A percentile compares a stretch with the other conserved stretches of the same genome.
These are phyloP conservation scores for Callocephalon fimbriatum DNA, from an alignment of 2,113 vertebrate genomes.

Conservation along the genomic window DNA sequence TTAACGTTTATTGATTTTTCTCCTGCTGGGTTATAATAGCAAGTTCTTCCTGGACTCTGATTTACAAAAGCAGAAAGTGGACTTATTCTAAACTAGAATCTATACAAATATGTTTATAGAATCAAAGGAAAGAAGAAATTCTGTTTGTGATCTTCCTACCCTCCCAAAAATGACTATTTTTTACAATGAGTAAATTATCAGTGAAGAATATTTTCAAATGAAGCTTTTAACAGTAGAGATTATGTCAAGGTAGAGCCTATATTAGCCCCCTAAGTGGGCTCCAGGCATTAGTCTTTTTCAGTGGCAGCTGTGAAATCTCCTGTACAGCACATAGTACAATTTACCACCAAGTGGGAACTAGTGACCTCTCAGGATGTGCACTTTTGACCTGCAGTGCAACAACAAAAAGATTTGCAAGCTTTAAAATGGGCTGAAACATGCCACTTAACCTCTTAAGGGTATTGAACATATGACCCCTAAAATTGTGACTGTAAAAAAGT, in stretches of 20 bases:
- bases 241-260: neutral
- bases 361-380: constrained; percentile 11
- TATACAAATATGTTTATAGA: neutral
- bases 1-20: constrained; percentile 44
- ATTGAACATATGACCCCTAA: neutral
- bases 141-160: neutral
- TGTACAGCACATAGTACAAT: neutral
- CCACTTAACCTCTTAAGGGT: neutral
- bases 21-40: neutral
- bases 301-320: neutral
- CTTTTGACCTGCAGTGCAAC: constrained; percentile 13
- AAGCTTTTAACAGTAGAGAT: neutral
- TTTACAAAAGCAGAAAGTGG: constrained; percentile 15
- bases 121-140: neutral
- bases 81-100: neutral
- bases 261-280: neutral
- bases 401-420: neutral
- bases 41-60: constrained; percentile 12
- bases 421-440: neutral
- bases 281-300: neutral
- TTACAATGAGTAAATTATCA: neutral
- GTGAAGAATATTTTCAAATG: neutral
- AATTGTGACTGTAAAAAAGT: neutral
- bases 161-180: neutral
- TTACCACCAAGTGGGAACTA: neutral